Evolutionary conservation across 2,797 vertebrate species (phyloP), one percentile per base, ranked within the genome.

Genomic region (Pangasius djambal): DNA sequence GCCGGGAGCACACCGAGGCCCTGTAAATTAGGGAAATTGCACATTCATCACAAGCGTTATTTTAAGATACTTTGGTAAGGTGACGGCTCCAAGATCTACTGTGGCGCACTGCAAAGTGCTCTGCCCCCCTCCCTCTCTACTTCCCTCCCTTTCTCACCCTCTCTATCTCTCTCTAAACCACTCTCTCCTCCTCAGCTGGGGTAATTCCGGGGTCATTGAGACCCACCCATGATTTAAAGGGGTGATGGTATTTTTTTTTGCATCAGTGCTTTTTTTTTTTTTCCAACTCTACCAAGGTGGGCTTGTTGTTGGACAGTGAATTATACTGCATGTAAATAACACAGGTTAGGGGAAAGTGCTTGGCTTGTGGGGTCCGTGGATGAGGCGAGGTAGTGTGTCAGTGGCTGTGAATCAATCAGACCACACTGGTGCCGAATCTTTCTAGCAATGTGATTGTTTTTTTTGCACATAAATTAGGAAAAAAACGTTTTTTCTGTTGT

Each of bases 1-100:
- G 97, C 97, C 96, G 96, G 96, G 97, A 97, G 97, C 97, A 96
- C 94, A 95, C 96, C 96, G 96, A 95, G 96, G 96, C 95, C 95
- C 96, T 95, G 97, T 98, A 98, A 99, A 98, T 98, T 98, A 98
- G 97, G 97, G 97, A 98, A 98, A 99, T 98, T 97, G 97, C 97
- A 97, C 97, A 99, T 99, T 99, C 97, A 98, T 99, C 98, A 98
- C 96, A 93, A 95, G 94, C 95, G 97, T 98, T 98, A 97, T 98
- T 98, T 98, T 98, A 97, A 98, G 97, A 98, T 97, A 97, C 97
- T 97, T 97, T 94, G 93, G 95, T 96, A 97, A 97, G 92, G 95
- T 94, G 96, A 96, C 95, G 95, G 94, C 94, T 95, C 91, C 93
- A 93, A 97, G 96, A 97, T 95, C 95, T 95, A 96, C 93, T 93